phyloP scores from a whole-genome alignment of 2,113 vertebrate species.

The Pteropus alecto region DNA sequence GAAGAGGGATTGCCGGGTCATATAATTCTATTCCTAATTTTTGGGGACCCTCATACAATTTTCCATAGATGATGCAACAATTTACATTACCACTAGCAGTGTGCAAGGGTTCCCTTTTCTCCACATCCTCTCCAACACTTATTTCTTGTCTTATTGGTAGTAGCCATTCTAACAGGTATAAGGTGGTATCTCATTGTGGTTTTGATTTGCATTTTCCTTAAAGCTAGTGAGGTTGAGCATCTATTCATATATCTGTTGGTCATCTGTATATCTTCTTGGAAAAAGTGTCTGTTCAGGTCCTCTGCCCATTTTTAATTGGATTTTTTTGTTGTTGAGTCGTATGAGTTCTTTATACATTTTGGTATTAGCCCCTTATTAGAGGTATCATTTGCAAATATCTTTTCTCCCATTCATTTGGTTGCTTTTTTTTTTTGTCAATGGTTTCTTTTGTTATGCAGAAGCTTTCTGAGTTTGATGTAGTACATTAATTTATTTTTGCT shows the following conservation, averaged over 20 bases:
- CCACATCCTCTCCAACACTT: neutral
- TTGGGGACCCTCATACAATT: neutral
- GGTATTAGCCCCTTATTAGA: neutral
- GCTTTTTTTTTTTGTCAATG: neutral
- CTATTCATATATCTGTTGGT: neutral
- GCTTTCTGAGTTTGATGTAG: neutral
- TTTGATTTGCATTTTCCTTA: neutral
- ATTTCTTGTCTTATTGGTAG: neutral
- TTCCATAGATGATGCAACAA: neutral
- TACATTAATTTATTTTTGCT: neutral
- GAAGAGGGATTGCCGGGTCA: neutral
- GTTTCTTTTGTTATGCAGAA: neutral
- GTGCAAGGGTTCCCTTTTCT: neutral
- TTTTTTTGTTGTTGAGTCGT: neutral
- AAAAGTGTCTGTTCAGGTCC: neutral
- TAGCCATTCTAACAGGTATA: neutral
- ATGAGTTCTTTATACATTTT: neutral
- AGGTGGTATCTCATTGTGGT: neutral
- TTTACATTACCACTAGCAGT: neutral
- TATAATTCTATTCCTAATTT: neutral
- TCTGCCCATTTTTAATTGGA: neutral
- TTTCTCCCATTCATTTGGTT: neutral
- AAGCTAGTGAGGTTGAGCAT: neutral
- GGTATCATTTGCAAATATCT: neutral
- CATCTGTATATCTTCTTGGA: neutral